Evolutionary conservation across 2,888 invertebrate genomes (phyloP), one percentile per base, ranked within the genome.

Genomic region (Cylloceria caligata): DNA sequence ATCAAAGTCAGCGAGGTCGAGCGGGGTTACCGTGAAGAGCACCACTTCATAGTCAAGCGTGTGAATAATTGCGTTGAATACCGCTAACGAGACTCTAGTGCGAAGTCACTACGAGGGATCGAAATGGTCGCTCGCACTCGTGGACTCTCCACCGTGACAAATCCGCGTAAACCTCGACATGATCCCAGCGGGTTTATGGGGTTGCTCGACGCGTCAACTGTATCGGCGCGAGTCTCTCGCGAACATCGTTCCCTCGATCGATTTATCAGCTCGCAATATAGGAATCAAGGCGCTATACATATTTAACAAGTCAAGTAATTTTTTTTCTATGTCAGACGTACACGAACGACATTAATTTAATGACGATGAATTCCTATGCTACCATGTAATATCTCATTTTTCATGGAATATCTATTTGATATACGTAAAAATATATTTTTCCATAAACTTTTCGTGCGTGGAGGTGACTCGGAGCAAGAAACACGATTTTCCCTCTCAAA

Each of bases 1-100:
- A 27, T 3, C 45, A 27, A 13, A 47, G 45, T 16, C 57, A 30
- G 68, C 73, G 67, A n/a, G n/a, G 68, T 65, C 39, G 45, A 39
- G 64, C 74, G 57, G 39, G 42, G 16, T 49, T 21, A 27, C 52
- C 52, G 13, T 27, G 13, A 24, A 71, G 65, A 81, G 80, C 65
- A 57, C 84, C 87, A 84, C 88, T 88, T 86, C 83, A 87, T 86
- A 87, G 83, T 88, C 88, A 83, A 74, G 84, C 82, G 88, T 91
- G 91, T 92, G 90, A 89, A 92, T 91, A 92, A 92, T 92, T 90
- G 90, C 45, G 36, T 84, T 91, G 90, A 92, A 92, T 91, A 86
- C 86, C 87, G 87, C 91, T 92, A 91, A 92, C 90, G 91, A 92
- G 90, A 88, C 88, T 90, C 86, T 89, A 88, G 89, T 88, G 87